phyloP scores from a whole-genome alignment of 2,113 vertebrate species.

The Alectura lathami region DNA sequence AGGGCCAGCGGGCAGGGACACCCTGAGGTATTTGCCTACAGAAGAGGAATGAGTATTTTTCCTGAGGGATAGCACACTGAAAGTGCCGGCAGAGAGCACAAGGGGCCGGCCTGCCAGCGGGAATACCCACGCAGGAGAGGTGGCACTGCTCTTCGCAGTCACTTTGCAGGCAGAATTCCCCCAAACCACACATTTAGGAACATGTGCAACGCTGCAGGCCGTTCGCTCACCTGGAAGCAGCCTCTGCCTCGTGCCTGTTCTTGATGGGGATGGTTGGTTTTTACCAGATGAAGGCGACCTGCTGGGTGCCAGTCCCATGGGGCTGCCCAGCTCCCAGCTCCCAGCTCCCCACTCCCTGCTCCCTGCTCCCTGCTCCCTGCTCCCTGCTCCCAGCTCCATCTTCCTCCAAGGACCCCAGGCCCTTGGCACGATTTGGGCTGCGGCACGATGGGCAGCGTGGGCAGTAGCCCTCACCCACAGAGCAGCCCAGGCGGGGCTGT shows the following conservation, averaged over 20 bases:
- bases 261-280: background rate
- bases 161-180: background rate
- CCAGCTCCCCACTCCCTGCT: background rate
- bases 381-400: background rate
- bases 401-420: fast-evolving
- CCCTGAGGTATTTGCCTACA: background rate
- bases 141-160: background rate
- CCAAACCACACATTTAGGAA: background rate
- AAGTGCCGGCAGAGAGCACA: background rate
- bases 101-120: fast-evolving
- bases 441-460: fast-evolving
- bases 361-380: background rate
- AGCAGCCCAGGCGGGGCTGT: background rate
- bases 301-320: background rate
- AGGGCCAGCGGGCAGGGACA: background rate
- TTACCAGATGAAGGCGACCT: background rate
- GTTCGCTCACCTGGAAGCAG: background rate
- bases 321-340: background rate
- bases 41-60: background rate
- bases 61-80: fast-evolving
- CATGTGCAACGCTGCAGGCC: fast-evolving
- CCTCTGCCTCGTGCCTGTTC: background rate
- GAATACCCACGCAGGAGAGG: fast-evolving
- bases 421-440: fast-evolving
- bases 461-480: background rate